phyloP scores from a whole-genome alignment of 2,888 invertebrate genomes.

The Netelia melanura region DNA sequence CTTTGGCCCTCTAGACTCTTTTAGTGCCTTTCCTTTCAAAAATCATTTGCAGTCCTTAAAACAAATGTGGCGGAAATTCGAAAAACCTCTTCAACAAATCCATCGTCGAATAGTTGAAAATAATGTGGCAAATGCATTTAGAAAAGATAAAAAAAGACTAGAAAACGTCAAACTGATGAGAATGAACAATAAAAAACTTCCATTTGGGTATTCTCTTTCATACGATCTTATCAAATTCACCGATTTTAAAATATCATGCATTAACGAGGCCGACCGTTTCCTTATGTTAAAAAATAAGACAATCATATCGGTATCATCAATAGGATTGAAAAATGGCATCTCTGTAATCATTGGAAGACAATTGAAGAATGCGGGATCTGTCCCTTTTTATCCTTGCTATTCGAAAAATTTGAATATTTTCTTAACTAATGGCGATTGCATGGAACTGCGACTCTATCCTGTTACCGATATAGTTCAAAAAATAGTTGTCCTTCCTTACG shows the following conservation, averaged over 20 bases:
- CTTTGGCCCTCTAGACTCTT: too few relatives aligned
- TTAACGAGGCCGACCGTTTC: too few relatives aligned
- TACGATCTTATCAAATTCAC: too few relatives aligned
- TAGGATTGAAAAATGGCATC: constrained; percentile 13
- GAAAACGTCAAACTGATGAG: too few relatives aligned
- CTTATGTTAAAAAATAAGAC: constrained; percentile 15
- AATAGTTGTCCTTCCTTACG: constrained; percentile 16
- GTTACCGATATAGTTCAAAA: constrained; percentile 14
- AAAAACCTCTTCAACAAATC: too few relatives aligned
- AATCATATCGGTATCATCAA: constrained; percentile 24
- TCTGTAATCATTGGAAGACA: constrained; percentile 21
- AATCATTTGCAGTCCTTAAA: too few relatives aligned
- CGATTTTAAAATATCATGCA: too few relatives aligned
- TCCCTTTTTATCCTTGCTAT: constrained; percentile 20
- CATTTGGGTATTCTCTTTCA: too few relatives aligned
- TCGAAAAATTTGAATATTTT: constrained; percentile 31
- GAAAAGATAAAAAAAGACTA: not conserved
- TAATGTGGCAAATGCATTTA: not conserved
- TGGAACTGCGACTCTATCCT: constrained; percentile 20
- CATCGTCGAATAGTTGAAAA: too few relatives aligned
- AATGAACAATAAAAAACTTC: too few relatives aligned
- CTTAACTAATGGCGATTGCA: constrained; percentile 12
- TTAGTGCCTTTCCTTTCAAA: too few relatives aligned
- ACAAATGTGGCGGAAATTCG: too few relatives aligned
- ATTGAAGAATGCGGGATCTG: not conserved